These are phyloP conservation scores for Rhabdomys dilectus DNA, from an alignment of 2,113 vertebrate genomes.

Conservation along the genomic window DNA sequence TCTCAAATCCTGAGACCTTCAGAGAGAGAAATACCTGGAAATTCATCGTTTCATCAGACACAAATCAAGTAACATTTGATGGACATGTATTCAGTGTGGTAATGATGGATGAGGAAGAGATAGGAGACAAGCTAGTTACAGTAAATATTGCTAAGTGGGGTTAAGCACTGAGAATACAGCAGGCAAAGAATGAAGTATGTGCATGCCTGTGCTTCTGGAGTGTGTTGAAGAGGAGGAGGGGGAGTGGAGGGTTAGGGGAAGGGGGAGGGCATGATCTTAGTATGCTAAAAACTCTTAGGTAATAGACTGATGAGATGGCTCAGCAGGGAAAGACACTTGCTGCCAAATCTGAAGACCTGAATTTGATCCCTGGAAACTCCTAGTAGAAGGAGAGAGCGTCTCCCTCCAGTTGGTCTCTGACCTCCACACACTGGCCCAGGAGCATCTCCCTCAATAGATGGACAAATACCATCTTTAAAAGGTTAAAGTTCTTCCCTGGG, in stretches of 20 bases:
- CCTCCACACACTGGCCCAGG: not conserved
- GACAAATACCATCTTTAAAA: not conserved
- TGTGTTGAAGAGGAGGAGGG: too few species aligned
- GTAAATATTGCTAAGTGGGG: not conserved
- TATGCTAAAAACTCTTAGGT: not conserved
- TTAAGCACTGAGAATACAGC: not conserved
- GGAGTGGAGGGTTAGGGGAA: not conserved
- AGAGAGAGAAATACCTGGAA: not conserved
- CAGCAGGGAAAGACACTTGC: too few species aligned
- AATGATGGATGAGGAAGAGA: not conserved
- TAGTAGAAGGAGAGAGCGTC: too few species aligned
- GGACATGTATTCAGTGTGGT: not conserved
- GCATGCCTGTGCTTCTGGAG: too few species aligned
- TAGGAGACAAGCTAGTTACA: not conserved
- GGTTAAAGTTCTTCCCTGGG: not conserved
- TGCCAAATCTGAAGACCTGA: not conserved
- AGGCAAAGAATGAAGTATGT: not conserved
- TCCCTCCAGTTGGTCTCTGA: too few species aligned
- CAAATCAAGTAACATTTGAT: not conserved
- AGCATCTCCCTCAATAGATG: not conserved
- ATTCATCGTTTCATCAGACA: not conserved
- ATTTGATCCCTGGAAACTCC: not conserved
- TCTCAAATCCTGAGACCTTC: slow-evolving; percentile 6
- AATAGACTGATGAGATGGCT: not conserved
- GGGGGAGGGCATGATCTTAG: not conserved